Evolutionary conservation across 23 tunicate species (phyloP), one percentile per base, ranked within the genome.

Genomic region (Ascidia mentula): DNA sequence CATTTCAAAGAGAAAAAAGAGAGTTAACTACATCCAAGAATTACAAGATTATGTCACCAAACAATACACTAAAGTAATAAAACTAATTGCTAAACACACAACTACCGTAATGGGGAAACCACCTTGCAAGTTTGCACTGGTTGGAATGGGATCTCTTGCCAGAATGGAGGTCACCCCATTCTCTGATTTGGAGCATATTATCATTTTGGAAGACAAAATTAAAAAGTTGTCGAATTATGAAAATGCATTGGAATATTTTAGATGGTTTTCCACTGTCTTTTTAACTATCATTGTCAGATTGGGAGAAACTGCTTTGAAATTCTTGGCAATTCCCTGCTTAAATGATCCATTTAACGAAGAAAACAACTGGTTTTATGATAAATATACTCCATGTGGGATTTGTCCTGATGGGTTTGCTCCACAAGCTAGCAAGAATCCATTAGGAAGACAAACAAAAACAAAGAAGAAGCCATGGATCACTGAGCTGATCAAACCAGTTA

Each of bases 391-490:
- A 7, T 32, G 59, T 40, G 90, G 90, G 13, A 38, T 86, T 6
- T 79, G 79, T 39, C 81, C 42, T 74, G 85, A 86, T 73, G 90
- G 90, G 18, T 69, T 79, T 77, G 70, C 59, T 37, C 90, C 90
- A 22, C 85, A 80, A 28, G 79, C 90, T 0, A 71, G 84, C 45
- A 86, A 53, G 38, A 53, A 38, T 40, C 90, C 90, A 53, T 75
- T 86, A 7, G 90, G 90, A 38, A 79, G 85, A 17, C 32, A 26
- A 46, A 75, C 70, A 37, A 24, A 73, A n/a, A 82, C 87, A 36
- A 34, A 42, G 40, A 74, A 32, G 9, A 74, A 70, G 40, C 36
- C 46, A 6, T 59, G 37, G 36, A 74, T 30, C 72, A 24, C 38
- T 18, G 87, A 82, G 45, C 72, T 82, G 12, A 82, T 82, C 45